Conservation (phyloP, 1,140 invertebrate species). For the Proctacanthus coquilletti region DNA sequence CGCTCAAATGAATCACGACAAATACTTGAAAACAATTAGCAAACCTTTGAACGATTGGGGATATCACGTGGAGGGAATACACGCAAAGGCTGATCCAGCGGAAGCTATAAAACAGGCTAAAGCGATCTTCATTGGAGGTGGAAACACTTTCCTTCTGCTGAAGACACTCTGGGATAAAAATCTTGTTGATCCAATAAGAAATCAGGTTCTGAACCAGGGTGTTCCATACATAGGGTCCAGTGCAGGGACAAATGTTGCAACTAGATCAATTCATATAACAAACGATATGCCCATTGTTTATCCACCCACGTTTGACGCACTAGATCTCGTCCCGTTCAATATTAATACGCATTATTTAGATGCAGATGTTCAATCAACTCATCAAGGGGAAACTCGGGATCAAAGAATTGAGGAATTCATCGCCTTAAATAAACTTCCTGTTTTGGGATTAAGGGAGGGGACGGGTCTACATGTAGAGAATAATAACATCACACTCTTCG, state of each 20-base stretch:
- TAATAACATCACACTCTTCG: slow-evolving; percentile 40
- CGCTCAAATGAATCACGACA: slow-evolving; percentile 48
- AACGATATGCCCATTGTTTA: slow-evolving; percentile 77
- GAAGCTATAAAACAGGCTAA: slow-evolving; percentile 43
- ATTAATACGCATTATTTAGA: slow-evolving; percentile 77
- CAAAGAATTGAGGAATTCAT: slow-evolving; percentile 52
- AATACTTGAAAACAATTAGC: slow-evolving; percentile 45
- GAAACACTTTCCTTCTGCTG: slow-evolving; percentile 59
- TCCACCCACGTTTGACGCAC: slow-evolving; percentile 54
- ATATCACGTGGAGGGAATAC: slow-evolving; percentile 46
- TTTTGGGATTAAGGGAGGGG: slow-evolving; percentile 58
- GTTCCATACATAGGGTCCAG: slow-evolving; percentile 64
- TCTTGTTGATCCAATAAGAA: slow-evolving; percentile 45
- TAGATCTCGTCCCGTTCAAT: slow-evolving; percentile 64
- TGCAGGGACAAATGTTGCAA: slow-evolving; percentile 72
- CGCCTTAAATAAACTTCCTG: slow-evolving; percentile 38
- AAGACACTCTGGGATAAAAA: slow-evolving; percentile 52
- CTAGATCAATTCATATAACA: slow-evolving; percentile 59
- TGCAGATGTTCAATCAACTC: slow-evolving; percentile 38
- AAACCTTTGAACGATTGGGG: slow-evolving; percentile 47
- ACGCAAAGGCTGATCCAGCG: slow-evolving; percentile 37
- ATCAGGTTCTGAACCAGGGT: slow-evolving; percentile 43
- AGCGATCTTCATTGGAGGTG: slow-evolving; percentile 64
- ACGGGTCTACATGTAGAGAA: slow-evolving; percentile 45
- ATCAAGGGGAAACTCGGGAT: slow-evolving; percentile 62